Base-by-base conservation (phyloP, 2,797 vertebrate species). In the Myiotriccus ornatus region DNA sequence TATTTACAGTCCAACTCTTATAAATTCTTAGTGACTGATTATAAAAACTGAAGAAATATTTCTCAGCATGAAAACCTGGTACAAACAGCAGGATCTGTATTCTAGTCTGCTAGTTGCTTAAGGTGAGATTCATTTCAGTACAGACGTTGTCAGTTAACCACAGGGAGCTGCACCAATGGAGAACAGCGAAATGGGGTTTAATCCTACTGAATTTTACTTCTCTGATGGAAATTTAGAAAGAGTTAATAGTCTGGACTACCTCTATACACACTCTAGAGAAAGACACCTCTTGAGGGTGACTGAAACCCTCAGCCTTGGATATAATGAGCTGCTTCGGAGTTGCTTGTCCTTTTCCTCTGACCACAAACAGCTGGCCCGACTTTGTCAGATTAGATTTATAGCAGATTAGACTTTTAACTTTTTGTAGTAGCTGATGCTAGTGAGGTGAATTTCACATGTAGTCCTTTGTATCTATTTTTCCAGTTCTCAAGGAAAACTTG, bases 41-140 rank as follows among this genome's bases (percentile, higher is more conserved):
- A 89, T 25, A 78, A 24, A 78, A 96, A 73, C 32, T 14, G 27
- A 87, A 74, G 49, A 81, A 94, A 28, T 83, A 73, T 57, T n/a
- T 82, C 16, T 62, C n/a, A 68, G 32, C 27, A 64, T 55, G 23
- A 85, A 68, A 89, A 75, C 14, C 18, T 50, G 75, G 69, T 47
- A 59, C 43, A 49, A 86, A 81, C n/a, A 93, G 57, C n/a, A 76
- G 50, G 14, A 69, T 27, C n/a, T 68, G 6, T 71, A 47, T 34
- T 78, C 43, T 65, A 55, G 21, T 65, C 56, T 78, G n/a, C 28
- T 77, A 75, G 20, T 9, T 57, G 9, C 32, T 16, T 68, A 83
- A 89, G 30, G 69, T 81, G 80, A 93, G 65, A 90, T 43, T 65
- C 8, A 71, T 81, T 86, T 86, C 35, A 55, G n/a, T 35, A 34